Evolutionary conservation across 2,797 vertebrate species (phyloP), one percentile per base, ranked within the genome.

Genomic region (Aselliscus stoliczkanus): DNA sequence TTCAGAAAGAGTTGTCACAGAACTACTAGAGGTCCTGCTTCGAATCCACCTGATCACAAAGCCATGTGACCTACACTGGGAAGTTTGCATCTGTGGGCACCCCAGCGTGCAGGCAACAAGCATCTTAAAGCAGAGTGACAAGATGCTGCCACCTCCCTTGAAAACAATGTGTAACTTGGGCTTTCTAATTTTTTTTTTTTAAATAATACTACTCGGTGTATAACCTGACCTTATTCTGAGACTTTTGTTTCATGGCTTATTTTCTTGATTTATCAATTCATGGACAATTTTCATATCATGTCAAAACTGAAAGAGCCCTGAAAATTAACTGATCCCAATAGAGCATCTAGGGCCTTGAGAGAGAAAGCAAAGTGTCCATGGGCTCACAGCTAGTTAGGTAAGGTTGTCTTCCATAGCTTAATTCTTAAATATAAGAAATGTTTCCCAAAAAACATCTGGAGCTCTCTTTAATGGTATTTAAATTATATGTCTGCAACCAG

Each of bases 401-500:
- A 88, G 56, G 92, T 79, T 89, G 31, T 94, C 56, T 83, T 82
- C 52, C 44, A 34, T 72, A 64, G 18, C 47, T 96, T 90, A 76
- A 94, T 96, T 97, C 96, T 96, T 93, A 97, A 90, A 94, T 73
- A 79, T 58, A 92, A 95, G 81, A 97, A 90, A 92, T 88, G 81
- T 90, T 95, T 96, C 79, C 70, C 80, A 31, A 83, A 84, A 96
- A 96, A 97, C 97, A 97, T 97, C 97, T 97, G 96, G 96, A 96
- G 94, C 79, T 95, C 88, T 82, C 87, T 95, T 95, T 96, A 97
- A 89, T 62, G 83, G 25, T 39, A 75, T 97, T 97, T 98, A 95
- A 94, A 86, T 95, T 98, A 95, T 95, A 98, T 50, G 90, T 97
- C 96, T 97, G 93, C 93, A 97, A 60, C 96, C 93, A 96, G 84